phyloP scores from a whole-genome alignment of 2,888 invertebrate species.

The Chrysodeixis includens region DNA sequence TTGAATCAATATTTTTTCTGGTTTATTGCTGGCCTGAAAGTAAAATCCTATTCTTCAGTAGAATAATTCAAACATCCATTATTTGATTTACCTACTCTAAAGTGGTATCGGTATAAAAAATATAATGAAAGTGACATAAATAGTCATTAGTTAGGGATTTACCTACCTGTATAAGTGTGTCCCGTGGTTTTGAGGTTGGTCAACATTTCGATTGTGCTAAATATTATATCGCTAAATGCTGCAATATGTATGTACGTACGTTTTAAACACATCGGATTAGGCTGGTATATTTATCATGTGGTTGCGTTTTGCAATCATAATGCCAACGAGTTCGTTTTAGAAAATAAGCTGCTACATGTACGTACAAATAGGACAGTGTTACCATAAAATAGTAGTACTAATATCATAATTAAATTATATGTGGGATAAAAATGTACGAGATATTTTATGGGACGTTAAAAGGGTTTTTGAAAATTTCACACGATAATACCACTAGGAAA shows the following conservation, averaged over 20 bases:
- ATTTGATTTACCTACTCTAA: too few species aligned
- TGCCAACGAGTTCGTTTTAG: neutral
- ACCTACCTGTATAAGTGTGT: conserved; percentile 42
- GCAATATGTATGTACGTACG: conserved; percentile 13
- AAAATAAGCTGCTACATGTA: neutral
- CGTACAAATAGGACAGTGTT: too few species aligned
- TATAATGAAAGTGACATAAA: too few species aligned
- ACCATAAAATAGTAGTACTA: neutral
- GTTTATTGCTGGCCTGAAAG: too few species aligned
- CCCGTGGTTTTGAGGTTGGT: conserved; percentile 17
- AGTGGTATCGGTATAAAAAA: too few species aligned
- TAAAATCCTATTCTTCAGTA: too few species aligned
- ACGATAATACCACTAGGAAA: neutral
- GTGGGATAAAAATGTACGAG: neutral
- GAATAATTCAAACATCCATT: too few species aligned
- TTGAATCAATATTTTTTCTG: too few species aligned
- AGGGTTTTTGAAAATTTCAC: neutral
- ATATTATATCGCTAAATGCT: neutral
- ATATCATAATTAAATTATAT: neutral
- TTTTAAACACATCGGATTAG: conserved; percentile 9
- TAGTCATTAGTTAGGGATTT: too few species aligned
- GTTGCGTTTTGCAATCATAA: neutral
- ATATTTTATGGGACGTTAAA: neutral
- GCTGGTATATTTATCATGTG: neutral
- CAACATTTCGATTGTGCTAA: conserved; percentile 6